Evolutionary conservation across 1,140 invertebrate genomes (phyloP).

Genomic region (Araneus ventricosus): DNA sequence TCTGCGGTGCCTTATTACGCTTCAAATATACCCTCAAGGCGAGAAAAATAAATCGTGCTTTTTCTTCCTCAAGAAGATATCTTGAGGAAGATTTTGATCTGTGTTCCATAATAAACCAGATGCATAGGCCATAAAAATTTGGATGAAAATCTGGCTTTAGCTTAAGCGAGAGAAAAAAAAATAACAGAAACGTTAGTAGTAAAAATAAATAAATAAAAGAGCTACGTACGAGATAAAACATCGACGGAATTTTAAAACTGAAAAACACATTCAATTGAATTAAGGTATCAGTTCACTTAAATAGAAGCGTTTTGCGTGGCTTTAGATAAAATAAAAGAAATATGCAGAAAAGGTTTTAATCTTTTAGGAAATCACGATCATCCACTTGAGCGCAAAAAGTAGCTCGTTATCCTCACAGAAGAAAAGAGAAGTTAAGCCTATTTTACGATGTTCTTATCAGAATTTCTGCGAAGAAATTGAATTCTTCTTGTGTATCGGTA

Average conservation of each 20-base stretch:
- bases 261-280: conserved; percentile 48
- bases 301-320: not conserved
- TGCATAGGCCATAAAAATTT: not conserved
- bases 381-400: not conserved
- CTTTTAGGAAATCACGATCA: conserved; percentile 33
- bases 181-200: not conserved
- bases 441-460: conserved; percentile 50
- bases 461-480: conserved; percentile 30
- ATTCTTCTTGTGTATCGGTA: conserved; percentile 10
- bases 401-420: not conserved
- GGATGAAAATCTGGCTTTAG: not conserved
- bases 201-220: not conserved
- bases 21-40: not conserved
- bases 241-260: conserved; percentile 18
- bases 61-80: not conserved
- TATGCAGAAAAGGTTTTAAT: conserved; percentile 14
- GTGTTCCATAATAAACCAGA: conserved; percentile 6
- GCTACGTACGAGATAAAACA: not conserved
- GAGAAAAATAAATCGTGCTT: not conserved
- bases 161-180: not conserved
- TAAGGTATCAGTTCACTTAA: conserved; percentile 25
- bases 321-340: not conserved
- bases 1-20: not conserved
- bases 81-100: conserved; percentile 6
- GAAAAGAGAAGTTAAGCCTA: conserved; percentile 39